Evolutionary conservation across 2,888 invertebrate genomes (phyloP).

Genomic region (Cyclophora punctaria): DNA sequence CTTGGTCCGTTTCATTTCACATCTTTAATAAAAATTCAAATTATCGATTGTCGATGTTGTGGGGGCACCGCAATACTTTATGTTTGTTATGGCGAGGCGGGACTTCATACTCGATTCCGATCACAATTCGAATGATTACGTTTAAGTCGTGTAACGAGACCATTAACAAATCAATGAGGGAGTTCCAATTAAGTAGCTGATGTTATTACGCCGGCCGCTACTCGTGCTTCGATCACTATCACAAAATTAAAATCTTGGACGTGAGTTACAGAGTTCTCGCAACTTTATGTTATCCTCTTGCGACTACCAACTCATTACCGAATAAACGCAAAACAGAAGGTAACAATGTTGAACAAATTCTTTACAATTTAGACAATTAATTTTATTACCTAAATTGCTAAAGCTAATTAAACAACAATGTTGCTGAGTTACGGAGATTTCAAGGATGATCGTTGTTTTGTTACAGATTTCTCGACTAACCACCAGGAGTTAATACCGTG

Average conservation of each 20-base stretch:
- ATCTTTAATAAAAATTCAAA: slow-evolving; percentile 5
- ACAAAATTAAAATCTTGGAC: slow-evolving; percentile 57
- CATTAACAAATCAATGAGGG: slow-evolving; percentile 64
- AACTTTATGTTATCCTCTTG: background rate
- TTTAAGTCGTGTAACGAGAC: slow-evolving; percentile 50
- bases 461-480: background rate
- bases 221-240: slow-evolving; percentile 47
- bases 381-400: too few relatives aligned
- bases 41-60: slow-evolving; percentile 1
- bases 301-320: too few relatives aligned
- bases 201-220: slow-evolving; percentile 50
- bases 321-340: too few relatives aligned
- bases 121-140: slow-evolving; percentile 34
- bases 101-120: slow-evolving; percentile 27
- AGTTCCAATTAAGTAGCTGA: slow-evolving; percentile 56
- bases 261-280: background rate
- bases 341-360: too few relatives aligned
- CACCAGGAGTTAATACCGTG: background rate
- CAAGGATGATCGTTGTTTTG: too few relatives aligned
- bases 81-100: slow-evolving; percentile 1
- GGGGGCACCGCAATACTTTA: background rate
- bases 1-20: slow-evolving; percentile 14
- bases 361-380: too few relatives aligned
- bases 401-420: slow-evolving; percentile 1
- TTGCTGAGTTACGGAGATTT: background rate